phyloP scores from a whole-genome alignment of 2,113 vertebrate species.

The Anguilla japonica region DNA sequence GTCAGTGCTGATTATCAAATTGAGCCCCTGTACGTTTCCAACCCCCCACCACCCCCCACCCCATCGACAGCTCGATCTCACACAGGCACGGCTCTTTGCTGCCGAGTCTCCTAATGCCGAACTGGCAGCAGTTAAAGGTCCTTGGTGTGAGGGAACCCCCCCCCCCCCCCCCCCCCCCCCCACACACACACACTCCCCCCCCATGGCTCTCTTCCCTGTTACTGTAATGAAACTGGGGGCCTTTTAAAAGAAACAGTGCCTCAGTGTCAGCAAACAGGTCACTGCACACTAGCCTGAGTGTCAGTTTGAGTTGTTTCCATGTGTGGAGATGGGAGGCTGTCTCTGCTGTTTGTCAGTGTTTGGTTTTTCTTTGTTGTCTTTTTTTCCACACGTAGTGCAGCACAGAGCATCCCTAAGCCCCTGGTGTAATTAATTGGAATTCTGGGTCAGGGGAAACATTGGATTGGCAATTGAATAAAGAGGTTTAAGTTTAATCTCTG shows the following conservation, averaged over 20 bases:
- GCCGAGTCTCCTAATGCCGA: neutral
- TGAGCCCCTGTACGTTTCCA: slow-evolving; percentile 60
- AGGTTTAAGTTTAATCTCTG: slow-evolving; percentile 1
- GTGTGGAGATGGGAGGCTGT: neutral
- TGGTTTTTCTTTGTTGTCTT: neutral
- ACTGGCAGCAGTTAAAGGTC: neutral
- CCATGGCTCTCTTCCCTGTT: neutral
- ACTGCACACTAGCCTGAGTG: neutral
- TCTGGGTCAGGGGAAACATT: neutral
- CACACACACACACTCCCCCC: no score
- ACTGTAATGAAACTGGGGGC: neutral
- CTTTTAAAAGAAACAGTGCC: neutral
- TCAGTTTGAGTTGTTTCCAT: slow-evolving; percentile 3
- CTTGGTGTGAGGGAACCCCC: neutral
- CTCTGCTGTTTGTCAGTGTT: neutral
- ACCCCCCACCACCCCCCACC: slow-evolving; percentile 5
- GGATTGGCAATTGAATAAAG: neutral
- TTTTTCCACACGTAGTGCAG: neutral
- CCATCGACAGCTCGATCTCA: slow-evolving; percentile 11
- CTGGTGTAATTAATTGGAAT: neutral
- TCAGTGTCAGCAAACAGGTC: neutral
- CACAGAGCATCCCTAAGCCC: neutral
- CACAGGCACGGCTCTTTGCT: neutral
- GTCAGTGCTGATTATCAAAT: slow-evolving; percentile 73
- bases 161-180: no score